Conservation (phyloP, 1,140 invertebrate species). For the Alviniconcha marisindica region DNA sequence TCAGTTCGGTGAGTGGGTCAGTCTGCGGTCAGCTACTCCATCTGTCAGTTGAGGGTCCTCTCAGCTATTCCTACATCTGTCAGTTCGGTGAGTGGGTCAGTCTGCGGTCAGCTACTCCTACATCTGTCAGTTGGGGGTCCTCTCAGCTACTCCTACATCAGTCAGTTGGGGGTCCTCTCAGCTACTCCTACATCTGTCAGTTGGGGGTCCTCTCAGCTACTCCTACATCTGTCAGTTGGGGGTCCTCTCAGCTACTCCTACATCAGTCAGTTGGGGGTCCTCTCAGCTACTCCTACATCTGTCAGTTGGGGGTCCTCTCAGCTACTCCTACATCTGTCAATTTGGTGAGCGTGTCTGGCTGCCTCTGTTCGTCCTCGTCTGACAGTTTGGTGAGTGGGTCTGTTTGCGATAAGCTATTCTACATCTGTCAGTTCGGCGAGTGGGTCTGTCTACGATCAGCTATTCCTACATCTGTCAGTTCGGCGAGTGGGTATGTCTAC, state of each 20-base stretch:
- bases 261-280: not conserved
- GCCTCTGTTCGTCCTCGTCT: no score
- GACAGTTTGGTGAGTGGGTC: conserved; percentile 10
- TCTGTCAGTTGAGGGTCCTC: not conserved
- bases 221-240: conserved; percentile 55
- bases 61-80: no score
- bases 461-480: not conserved
- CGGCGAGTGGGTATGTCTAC: not conserved
- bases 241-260: not conserved
- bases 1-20: not conserved
- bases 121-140: not conserved
- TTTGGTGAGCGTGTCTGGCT: conserved; percentile 5
- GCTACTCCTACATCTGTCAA: conserved; percentile 24
- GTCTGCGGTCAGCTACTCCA: not conserved
- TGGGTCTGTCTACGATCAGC: not conserved
- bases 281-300: conserved; percentile 52
- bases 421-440: not conserved
- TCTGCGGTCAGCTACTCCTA: not conserved
- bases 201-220: conserved; percentile 28
- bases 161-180: not conserved
- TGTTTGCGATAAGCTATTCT: not conserved
- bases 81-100: not conserved
- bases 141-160: no score
- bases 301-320: conserved; percentile 48
- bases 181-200: conserved; percentile 20